Conservation (phyloP, 2,113 vertebrate genomes). For the Alces alces region DNA sequence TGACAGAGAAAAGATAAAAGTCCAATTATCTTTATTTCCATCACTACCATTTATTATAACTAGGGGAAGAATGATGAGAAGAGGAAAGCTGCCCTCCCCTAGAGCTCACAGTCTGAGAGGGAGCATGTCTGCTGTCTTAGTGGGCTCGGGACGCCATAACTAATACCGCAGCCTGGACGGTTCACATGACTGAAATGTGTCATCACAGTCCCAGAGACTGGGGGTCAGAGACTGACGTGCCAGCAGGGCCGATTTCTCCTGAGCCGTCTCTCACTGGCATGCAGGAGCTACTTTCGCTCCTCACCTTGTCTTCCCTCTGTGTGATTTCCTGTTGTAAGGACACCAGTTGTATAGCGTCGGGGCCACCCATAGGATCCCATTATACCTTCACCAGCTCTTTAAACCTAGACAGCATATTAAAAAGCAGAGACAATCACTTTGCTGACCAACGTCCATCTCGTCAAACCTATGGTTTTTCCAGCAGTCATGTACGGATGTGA, state of each 20-base stretch:
- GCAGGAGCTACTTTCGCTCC: not conserved
- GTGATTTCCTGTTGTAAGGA: not conserved
- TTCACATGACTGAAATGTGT: too few relatives aligned
- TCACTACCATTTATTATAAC: not conserved
- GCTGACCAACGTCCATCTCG: not conserved
- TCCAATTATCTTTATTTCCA: not conserved
- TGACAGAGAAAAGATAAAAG: not conserved
- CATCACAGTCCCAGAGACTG: too few relatives aligned
- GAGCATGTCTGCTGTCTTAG: not conserved
- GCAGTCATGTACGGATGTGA: not conserved
- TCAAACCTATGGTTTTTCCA: not conserved
- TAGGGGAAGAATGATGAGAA: not conserved
- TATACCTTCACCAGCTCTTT: not conserved
- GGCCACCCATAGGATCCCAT: not conserved
- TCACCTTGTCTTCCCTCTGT: fast-evolving
- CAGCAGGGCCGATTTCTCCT: too few relatives aligned
- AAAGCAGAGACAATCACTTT: not conserved
- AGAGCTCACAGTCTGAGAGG: not conserved
- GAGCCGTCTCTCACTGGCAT: not conserved
- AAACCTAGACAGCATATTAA: not conserved
- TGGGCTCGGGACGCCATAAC: fast-evolving
- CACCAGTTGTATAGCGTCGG: not conserved
- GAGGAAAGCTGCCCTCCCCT: not conserved
- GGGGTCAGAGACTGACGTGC: fast-evolving
- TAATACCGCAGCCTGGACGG: too few relatives aligned